Conservation (phyloP, 2,797 vertebrate genomes). For the Ctenochaetus hawaiiensis region DNA sequence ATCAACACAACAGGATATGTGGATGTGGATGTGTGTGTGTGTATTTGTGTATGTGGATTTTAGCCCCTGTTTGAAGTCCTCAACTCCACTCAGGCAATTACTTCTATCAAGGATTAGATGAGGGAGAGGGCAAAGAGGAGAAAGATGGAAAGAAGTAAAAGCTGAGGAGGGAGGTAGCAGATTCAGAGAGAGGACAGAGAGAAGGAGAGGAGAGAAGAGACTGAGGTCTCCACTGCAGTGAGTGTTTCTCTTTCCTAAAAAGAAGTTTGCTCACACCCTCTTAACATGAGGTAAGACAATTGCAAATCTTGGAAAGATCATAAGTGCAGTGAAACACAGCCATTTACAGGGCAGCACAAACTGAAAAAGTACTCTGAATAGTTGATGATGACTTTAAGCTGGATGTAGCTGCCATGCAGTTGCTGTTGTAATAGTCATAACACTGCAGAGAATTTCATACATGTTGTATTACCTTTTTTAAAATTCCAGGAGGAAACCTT, state of each 20-base stretch:
- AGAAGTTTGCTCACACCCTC: slow-evolving; percentile 40
- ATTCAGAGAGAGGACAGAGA: slow-evolving; percentile 54
- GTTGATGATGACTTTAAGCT: slow-evolving; percentile 33
- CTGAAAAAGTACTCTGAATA: slow-evolving; percentile 35
- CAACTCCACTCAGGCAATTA: slow-evolving; percentile 83
- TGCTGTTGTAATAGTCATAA: slow-evolving; percentile 15
- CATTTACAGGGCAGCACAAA: slow-evolving; percentile 39
- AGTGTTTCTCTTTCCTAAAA: slow-evolving; percentile 48
- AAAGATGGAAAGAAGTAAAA: slow-evolving; percentile 58
- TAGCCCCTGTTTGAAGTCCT: slow-evolving; percentile 83
- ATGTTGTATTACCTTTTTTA: slow-evolving; percentile 9
- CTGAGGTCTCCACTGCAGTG: slow-evolving; percentile 56
- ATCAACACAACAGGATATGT: slow-evolving; percentile 77
- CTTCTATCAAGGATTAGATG: slow-evolving; percentile 87
- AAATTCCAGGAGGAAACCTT: slow-evolving; percentile 6
- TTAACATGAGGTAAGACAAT: slow-evolving; percentile 55
- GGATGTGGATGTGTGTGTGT: slow-evolving; percentile 48
- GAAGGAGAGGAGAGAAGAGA: slow-evolving; percentile 53
- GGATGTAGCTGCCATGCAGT: slow-evolving; percentile 3
- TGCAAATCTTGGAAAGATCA: slow-evolving; percentile 44
- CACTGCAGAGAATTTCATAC: slow-evolving; percentile 16
- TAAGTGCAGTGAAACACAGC: slow-evolving; percentile 34
- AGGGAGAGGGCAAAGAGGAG: slow-evolving; percentile 70
- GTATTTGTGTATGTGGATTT: slow-evolving; percentile 70
- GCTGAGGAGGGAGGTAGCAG: slow-evolving; percentile 49